Conservation (phyloP, 2,797 vertebrate genomes). For the Lepus oiostolus region DNA sequence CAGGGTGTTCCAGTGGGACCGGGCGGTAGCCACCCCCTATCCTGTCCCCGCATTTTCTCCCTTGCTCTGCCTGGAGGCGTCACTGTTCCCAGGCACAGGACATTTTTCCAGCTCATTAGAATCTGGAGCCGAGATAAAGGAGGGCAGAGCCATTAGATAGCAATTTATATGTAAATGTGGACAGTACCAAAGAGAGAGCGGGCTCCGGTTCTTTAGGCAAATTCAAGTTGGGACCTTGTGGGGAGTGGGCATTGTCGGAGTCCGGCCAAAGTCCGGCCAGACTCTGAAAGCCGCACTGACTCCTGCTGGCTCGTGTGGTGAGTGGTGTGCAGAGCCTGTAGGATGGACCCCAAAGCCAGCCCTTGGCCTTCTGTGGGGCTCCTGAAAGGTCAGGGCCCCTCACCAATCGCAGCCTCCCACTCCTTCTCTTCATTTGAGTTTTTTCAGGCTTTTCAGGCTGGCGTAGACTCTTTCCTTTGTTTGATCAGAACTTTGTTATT, state of each 20-base stretch:
- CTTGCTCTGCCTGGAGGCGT: constrained; percentile 62
- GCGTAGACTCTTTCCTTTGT: neutral
- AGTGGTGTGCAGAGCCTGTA: neutral
- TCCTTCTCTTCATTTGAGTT: neutral
- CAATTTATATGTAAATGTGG: constrained; percentile 90
- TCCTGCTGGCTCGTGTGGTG: too few relatives aligned
- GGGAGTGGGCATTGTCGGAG: neutral
- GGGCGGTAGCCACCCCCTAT: neutral
- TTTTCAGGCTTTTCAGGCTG: neutral
- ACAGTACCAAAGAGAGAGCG: constrained; percentile 82
- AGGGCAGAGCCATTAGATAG: constrained; percentile 86
- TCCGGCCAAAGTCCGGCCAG: too few relatives aligned
- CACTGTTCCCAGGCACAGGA: constrained; percentile 74
- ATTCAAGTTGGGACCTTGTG: constrained; percentile 56
- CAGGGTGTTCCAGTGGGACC: neutral
- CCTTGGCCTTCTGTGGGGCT: neutral
- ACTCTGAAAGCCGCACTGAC: too few relatives aligned
- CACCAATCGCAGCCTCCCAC: neutral
- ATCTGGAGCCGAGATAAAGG: constrained; percentile 83
- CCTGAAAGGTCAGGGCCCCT: neutral
- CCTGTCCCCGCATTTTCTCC: neutral
- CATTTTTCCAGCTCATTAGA: constrained; percentile 87
- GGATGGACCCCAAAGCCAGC: neutral
- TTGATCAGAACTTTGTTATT: neutral
- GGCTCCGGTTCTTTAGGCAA: constrained; percentile 74